These are phyloP conservation scores for Leucoraja erinaceus DNA, from an alignment of 2,113 vertebrate genomes.

Conservation along the genomic window DNA sequence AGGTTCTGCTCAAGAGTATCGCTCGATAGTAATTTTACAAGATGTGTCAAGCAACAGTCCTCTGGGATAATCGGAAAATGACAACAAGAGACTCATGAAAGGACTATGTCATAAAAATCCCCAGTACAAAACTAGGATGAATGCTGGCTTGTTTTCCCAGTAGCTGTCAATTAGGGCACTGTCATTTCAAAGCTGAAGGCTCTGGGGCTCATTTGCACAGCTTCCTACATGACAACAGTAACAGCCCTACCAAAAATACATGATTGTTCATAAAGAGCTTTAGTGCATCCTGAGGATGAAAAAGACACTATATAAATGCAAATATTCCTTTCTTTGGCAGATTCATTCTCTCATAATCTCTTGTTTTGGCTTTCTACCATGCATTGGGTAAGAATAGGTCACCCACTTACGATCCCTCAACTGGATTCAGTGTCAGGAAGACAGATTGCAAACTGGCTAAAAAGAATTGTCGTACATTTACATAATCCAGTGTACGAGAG, in stretches of 20 bases:
- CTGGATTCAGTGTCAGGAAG: neutral
- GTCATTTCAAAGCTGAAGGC: no score
- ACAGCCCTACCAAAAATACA: no score
- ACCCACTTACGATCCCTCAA: neutral
- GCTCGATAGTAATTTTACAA: neutral
- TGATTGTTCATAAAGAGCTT: no score
- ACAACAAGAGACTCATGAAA: constrained; percentile 9
- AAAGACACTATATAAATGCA: no score
- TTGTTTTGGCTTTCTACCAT: neutral
- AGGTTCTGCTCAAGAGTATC: constrained; percentile 8
- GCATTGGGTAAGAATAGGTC: neutral
- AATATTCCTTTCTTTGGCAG: neutral
- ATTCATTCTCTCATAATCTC: neutral
- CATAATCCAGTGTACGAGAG: neutral
- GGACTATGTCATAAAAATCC: neutral
- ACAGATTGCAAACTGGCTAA: neutral
- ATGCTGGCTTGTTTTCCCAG: constrained; percentile 24
- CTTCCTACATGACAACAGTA: constrained; percentile 2
- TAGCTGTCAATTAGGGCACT: constrained; percentile 6
- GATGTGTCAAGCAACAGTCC: neutral
- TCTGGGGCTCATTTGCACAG: neutral
- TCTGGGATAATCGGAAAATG: neutral
- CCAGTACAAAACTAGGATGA: neutral
- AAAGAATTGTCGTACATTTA: neutral
- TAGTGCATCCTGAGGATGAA: no score